A percentile compares a stretch with the other conserved stretches of the same genome.
Evolutionary conservation across 1,140 invertebrate species (phyloP).

Genomic region (Bombus huntii): DNA sequence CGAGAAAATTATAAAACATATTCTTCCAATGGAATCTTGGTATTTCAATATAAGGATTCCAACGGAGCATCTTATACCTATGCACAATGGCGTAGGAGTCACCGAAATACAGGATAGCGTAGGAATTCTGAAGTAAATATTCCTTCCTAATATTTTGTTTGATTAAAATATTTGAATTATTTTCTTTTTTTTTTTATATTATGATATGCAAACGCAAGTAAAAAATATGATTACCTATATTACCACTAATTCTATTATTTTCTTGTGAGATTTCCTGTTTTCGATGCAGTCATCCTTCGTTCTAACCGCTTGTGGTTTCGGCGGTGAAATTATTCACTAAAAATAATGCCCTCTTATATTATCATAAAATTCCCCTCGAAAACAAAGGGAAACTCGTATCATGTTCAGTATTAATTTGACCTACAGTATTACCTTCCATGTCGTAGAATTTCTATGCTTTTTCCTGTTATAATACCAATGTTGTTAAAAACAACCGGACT

Average conservation of each 20-base stretch:
- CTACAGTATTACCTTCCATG: neutral
- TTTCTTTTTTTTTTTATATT: no score
- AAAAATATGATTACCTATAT: neutral
- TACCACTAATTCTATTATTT: neutral
- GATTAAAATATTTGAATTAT: neutral
- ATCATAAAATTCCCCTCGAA: neutral
- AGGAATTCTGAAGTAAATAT: neutral
- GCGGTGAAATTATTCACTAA: conserved; percentile 15
- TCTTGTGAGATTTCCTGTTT: conserved; percentile 11
- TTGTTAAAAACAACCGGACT: conserved; percentile 28
- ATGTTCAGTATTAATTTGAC: conserved; percentile 8
- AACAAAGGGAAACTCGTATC: conserved; percentile 3
- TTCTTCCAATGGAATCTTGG: conserved; percentile 27
- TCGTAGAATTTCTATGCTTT: conserved; percentile 4
- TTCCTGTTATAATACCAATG: neutral
- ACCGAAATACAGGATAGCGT: neutral
- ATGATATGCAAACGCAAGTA: neutral
- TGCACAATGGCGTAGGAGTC: neutral
- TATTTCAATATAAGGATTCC: conserved; percentile 66
- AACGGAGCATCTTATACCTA: conserved; percentile 8
- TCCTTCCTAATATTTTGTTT: neutral
- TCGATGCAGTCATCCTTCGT: neutral
- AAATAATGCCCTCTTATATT: neutral
- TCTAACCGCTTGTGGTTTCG: conserved; percentile 46
- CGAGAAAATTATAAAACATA: conserved; percentile 26